Evolutionary conservation across 2,797 vertebrate species (phyloP), one percentile per base, ranked within the genome.

Genomic region (Sorex maritimensis): DNA sequence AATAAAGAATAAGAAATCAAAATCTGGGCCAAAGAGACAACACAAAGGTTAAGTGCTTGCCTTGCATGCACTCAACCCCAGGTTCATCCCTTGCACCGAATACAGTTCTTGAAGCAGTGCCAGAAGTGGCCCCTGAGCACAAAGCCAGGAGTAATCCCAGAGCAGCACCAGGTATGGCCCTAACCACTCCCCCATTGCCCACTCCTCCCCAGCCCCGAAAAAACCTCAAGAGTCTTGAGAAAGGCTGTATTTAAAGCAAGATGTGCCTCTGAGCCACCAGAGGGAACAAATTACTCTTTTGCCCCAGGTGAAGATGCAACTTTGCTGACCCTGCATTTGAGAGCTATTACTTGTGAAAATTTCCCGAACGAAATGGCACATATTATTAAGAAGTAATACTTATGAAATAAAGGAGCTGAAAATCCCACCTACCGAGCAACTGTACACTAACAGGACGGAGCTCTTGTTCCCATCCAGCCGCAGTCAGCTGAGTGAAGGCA

Each of bases 311-410:
- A 69, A 6, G 68, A 67, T 49, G 15, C 49, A 41, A 12, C 17
- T 26, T 84, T 86, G 55, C 24, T 72, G n/a, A 63, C n/a, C 52
- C 55, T 41, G 21, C 58, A 28, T 38, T 92, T 38, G 61, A 89
- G 46, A 86, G 55, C 1, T 19, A 85, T 1, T 73, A 41, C 23
- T 52, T 55, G 7, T 30, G 73, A 72, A 78, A 34, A 7, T 61
- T 58, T 74, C 72, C 78, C 82, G 78, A 92, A 92, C 79, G 78
- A 92, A 92, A 84, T 81, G 34, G 63, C 75, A 77, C 2, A 73
- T 34, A 72, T 19, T 58, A 7, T 72, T 58, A 81, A 61, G n/a
- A 69, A 77, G 86, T 69, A 78, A 74, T 55, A 79, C 14, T 69
- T 83, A 61, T 19, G 58, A 23, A 61, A 90, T 58, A 80, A 91